A percentile compares a stretch with the other conserved stretches of the same genome.
phyloP scores from a whole-genome alignment of 1,140 invertebrate genomes.

The Caenorhabditis remanei region DNA sequence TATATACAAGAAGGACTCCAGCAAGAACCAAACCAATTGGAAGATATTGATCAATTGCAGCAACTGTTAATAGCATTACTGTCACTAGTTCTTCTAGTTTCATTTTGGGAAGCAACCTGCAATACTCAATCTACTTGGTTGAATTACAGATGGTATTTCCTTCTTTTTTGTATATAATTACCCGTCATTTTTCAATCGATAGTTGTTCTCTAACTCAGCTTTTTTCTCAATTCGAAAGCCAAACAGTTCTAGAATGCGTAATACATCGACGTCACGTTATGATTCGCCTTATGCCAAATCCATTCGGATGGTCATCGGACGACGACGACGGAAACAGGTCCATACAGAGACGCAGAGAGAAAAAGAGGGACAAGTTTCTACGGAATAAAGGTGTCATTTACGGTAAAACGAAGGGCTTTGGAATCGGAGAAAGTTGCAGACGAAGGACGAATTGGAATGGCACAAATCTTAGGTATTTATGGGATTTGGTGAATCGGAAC shows the following conservation, averaged over 20 bases:
- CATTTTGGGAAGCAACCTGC: constrained; percentile 53
- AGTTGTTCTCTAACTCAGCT: background rate
- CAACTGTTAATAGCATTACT: constrained; percentile 48
- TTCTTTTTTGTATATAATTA: background rate
- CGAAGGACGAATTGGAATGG: background rate
- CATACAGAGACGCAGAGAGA: constrained; percentile 30
- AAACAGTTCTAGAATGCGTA: constrained; percentile 44
- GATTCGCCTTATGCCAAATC: constrained; percentile 49
- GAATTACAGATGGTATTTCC: background rate
- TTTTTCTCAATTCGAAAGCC: background rate
- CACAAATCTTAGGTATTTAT: constrained; percentile 29
- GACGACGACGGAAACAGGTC: constrained; percentile 45
- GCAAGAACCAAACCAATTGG: constrained; percentile 40
- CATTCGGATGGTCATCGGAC: constrained; percentile 35
- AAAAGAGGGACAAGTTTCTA: constrained; percentile 48
- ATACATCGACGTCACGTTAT: constrained; percentile 42
- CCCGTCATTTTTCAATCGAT: background rate
- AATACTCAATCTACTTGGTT: background rate
- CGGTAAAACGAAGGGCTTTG: background rate
- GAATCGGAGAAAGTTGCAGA: constrained; percentile 24
- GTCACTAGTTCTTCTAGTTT: constrained; percentile 55
- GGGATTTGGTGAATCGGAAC: constrained; percentile 3
- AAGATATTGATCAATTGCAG: constrained; percentile 25
- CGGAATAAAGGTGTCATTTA: constrained; percentile 50
- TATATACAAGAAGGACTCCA: constrained; percentile 49